Percentiles rank a stretch among this genome's conserved stretches.
Conservation (phyloP, 35 echinoderm and acorn worm genomes). For the Ophioderma brevispina region DNA sequence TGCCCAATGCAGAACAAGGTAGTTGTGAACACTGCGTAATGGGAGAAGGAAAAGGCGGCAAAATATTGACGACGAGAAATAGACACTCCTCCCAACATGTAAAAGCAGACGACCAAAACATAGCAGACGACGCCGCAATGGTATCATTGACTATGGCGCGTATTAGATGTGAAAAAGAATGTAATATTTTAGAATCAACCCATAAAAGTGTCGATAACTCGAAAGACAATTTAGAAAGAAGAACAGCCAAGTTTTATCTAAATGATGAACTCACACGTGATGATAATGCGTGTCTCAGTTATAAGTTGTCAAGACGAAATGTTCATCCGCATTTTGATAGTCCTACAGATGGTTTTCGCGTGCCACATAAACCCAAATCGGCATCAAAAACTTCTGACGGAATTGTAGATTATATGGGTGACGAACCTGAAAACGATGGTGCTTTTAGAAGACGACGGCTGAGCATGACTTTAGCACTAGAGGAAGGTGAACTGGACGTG, state of each 20-base stretch:
- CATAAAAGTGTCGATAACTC: background rate
- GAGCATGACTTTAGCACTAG: constrained; percentile 22
- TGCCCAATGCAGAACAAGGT: constrained; percentile 5
- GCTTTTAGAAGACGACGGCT: constrained; percentile 11
- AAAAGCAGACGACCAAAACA: background rate
- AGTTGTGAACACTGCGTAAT: background rate
- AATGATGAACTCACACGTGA: background rate
- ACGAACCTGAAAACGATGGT: background rate
- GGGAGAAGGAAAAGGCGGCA: background rate
- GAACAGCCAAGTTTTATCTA: background rate
- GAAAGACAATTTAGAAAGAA: background rate
- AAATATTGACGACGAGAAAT: background rate
- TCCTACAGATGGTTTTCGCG: background rate
- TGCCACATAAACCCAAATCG: background rate
- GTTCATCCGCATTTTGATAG: background rate
- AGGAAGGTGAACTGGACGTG: constrained; percentile 17
- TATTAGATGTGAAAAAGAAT: background rate
- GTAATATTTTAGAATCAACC: background rate
- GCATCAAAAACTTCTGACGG: background rate
- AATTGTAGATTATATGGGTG: background rate
- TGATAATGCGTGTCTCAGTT: background rate
- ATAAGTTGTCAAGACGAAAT: background rate
- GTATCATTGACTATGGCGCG: background rate
- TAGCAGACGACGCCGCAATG: background rate
- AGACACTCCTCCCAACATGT: background rate